Evolutionary conservation across 2,113 vertebrate species (phyloP), one percentile per base, ranked within the genome.

Genomic region (Anoura caudifer): DNA sequence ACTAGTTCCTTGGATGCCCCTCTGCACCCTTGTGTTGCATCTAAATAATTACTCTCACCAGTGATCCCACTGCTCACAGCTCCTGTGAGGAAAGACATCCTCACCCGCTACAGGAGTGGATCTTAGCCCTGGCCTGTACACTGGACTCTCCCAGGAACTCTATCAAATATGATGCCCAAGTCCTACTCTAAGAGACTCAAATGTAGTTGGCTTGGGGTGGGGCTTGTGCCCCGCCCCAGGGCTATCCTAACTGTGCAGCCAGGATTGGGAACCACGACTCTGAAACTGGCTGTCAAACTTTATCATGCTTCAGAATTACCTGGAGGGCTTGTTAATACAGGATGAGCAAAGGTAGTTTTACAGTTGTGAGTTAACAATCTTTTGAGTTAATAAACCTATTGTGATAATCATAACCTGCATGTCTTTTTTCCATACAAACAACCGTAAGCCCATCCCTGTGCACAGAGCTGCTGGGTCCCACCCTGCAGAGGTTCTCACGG

Each of bases 1-100:
- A 0, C 54, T 26, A 2, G 3, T 41, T 65, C 20, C 36, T 52
- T 4, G 9, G 38, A 87, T n/a, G 19, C 38, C 19, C 0, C 0
- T 28, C 26, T 38, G 52, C 24, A 89, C 12, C 31, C 15, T 47
- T 87, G 50, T 1, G 33, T 4, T 54, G n/a, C 41, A 76, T n/a
- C 70, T 87, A 56, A 73, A 67, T 2, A 17, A 70, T 33, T 28
- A 41, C 16, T 52, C 63, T 76, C 22, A 77, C 16, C 75, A 12
- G 28, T 3, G 36, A 45, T 19, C 15, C 59, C 72, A 81, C 31
- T 7, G 80, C 36, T 63, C 36, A 63, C 41, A 56, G 28, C 24
- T 31, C n/a, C 77, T 43, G 19, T 76, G 41, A 50, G 70, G 54
- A 4, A 69, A 65, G 47, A 81, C 33, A 26, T 52, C 67, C 33